Base-by-base conservation (phyloP, 2,797 vertebrate genomes). In the Diceros bicornis region DNA sequence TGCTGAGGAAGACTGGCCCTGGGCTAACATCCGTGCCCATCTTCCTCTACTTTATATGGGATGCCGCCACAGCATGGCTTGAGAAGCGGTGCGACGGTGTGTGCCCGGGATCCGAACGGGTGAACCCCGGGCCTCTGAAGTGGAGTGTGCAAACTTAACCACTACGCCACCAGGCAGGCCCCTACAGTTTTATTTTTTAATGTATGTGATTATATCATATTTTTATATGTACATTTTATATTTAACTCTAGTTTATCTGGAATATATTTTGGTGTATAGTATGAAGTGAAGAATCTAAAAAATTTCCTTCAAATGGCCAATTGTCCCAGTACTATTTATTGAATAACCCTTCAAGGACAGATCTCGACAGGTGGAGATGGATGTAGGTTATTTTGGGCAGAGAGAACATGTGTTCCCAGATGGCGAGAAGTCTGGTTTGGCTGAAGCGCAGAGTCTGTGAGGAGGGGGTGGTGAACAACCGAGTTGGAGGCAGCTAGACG, bases 351-450 rank as follows among this genome's bases (percentile, higher is more conserved):
- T 92, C 74, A 75, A 85, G 72, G 79, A 94, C 92, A 64, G 74
- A 96, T 55, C 79, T 90, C 34, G 93, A 92, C 98, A 98, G 98
- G 97, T 98, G 97, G 97, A 69, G 91, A 83, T 21, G 85, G 93
- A 69, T 68, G 13, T 44, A 75, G 71, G 84, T 92, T 97, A 98
- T 97, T 97, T 97, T 93, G 69, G 86, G 95, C 92, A 90, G 84
- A 74, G 32, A 61, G 79, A 95, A 82, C 97, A 98, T 84, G 89
- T 97, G 97, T 92, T 96, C 77, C 75, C 93, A 96, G 91, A 97
- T 97, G 92, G 91, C 52, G 6, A 81, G 72, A 79, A 61, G 59
- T 81, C 59, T 32, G 12, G 50, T 96, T 93, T 96, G 92, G 57
- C 77, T 34, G 52, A 81, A 97, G 79, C 44, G 79, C 62, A 57